Evolutionary conservation across 2,113 vertebrate species (phyloP).

Genomic region (Cynocephalus volans): DNA sequence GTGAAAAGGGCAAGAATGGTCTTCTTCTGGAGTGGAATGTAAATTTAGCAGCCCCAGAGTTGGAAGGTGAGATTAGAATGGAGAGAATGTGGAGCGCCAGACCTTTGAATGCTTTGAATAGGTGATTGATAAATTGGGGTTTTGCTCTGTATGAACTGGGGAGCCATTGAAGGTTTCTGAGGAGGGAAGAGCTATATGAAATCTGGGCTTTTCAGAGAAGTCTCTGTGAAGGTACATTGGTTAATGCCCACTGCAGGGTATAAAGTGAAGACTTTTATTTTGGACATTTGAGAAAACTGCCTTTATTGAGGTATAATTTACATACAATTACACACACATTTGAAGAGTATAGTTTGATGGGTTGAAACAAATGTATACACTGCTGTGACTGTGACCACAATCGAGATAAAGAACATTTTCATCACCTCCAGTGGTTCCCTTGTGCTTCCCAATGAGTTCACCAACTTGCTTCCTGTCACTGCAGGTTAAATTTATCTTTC

Average conservation of each 20-base stretch:
- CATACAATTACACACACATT: rapidly evolving
- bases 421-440: rapidly evolving
- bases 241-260: not conserved
- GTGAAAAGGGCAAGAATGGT: too few species aligned
- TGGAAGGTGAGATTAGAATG: not conserved
- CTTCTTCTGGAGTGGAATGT: not conserved
- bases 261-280: not conserved
- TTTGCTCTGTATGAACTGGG: not conserved
- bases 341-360: not conserved
- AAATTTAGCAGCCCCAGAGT: not conserved
- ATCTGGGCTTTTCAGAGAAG: not conserved
- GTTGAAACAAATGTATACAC: rapidly evolving
- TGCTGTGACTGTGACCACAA: not conserved
- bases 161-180: not conserved
- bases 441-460: rapidly evolving
- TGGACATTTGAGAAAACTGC: not conserved
- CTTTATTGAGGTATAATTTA: not conserved
- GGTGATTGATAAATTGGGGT: too few species aligned
- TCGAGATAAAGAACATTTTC: not conserved
- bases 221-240: not conserved
- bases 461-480: not conserved
- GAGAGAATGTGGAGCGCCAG: not conserved
- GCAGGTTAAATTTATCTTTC: rapidly evolving
- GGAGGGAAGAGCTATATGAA: not conserved
- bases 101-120: not conserved